Evolutionary conservation across 2,113 vertebrate species (phyloP).

Genomic region (Pterocles orientalis): DNA sequence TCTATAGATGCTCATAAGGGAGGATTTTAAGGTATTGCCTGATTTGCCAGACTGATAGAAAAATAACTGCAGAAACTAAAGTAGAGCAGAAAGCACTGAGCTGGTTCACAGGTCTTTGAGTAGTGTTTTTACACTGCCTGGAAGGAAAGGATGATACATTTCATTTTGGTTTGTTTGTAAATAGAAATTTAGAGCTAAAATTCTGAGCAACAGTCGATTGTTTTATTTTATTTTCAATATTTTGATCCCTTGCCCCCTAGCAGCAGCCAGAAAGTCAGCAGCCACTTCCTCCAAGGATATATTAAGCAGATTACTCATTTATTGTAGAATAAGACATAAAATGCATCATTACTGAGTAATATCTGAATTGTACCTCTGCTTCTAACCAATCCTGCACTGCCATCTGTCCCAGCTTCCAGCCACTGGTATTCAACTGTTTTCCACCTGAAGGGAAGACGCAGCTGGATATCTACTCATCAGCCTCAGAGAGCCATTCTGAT

Average conservation of each 20-base stretch:
- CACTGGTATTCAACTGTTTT: neutral
- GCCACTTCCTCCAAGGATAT: neutral
- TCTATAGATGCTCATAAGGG: neutral
- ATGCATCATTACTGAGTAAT: neutral
- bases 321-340: neutral
- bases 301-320: slow-evolving; percentile 10
- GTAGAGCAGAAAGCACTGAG: neutral
- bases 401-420: slow-evolving; percentile 22
- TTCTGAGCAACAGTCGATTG: neutral
- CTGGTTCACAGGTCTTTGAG: neutral
- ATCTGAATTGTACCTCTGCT: neutral
- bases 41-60: neutral
- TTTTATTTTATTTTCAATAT: neutral
- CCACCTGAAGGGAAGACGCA: neutral
- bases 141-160: neutral
- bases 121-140: neutral
- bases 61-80: neutral
- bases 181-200: neutral
- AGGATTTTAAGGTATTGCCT: neutral
- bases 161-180: neutral
- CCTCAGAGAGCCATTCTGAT: neutral
- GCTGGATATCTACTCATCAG: neutral
- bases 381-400: neutral
- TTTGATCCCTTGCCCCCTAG: neutral
- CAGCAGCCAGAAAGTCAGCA: neutral